Evolutionary conservation across 2,888 invertebrate genomes (phyloP).

Genomic region (Glaucopsyche alexis): DNA sequence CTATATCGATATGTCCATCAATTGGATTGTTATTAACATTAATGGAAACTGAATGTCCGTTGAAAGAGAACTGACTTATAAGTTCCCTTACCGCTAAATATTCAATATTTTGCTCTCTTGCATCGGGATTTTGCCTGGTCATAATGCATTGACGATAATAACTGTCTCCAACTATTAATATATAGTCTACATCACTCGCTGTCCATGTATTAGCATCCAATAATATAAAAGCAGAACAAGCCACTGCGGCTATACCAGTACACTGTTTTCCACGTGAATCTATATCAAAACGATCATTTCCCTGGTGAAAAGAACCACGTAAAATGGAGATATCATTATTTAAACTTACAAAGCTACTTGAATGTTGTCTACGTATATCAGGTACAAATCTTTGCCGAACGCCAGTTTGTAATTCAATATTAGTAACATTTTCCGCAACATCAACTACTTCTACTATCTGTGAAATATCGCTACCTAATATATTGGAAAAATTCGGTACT

Average conservation of each 20-base stretch:
- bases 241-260: constrained; percentile 37
- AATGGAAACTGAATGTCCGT: neutral
- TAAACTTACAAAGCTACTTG: neutral
- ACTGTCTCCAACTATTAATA: constrained; percentile 34
- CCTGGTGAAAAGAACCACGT: constrained; percentile 39
- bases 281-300: constrained; percentile 33
- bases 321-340: constrained; percentile 35
- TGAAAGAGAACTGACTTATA: neutral
- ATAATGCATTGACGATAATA: constrained; percentile 32
- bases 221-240: constrained; percentile 35
- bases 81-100: neutral
- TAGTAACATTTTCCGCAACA: too few relatives aligned
- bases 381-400: too few relatives aligned
- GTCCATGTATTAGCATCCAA: constrained; percentile 32
- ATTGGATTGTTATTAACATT: neutral
- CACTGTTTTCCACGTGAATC: constrained; percentile 39
- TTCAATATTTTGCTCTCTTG: neutral
- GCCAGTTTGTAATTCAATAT: too few relatives aligned
- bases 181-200: constrained; percentile 33
- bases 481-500: neutral
- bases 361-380: neutral
- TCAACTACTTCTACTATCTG: neutral
- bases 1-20: neutral
- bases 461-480: neutral
- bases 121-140: constrained; percentile 28